Conservation (phyloP, 2,113 vertebrate genomes). For the Pluvianellus socialis region DNA sequence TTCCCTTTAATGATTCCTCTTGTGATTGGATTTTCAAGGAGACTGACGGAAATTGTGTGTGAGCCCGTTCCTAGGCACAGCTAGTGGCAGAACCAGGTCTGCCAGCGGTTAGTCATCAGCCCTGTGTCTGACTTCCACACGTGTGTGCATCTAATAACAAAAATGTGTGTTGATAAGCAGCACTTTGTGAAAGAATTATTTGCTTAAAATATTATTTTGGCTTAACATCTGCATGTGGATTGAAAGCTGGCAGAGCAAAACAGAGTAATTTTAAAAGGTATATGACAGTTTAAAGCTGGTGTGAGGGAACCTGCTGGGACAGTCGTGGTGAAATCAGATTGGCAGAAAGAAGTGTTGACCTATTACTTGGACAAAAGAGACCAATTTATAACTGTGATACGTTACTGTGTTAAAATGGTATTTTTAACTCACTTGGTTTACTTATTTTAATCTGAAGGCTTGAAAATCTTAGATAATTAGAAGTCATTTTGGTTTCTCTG, state of each 20-base stretch:
- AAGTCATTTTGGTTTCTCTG: neutral
- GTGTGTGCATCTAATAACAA: neutral
- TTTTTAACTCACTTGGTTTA: neutral
- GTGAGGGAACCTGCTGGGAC: slow-evolving; percentile 16
- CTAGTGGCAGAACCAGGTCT: neutral
- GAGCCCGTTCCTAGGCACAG: neutral
- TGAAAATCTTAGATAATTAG: neutral
- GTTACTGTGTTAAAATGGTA: neutral
- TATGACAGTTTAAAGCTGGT: neutral
- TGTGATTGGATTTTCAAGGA: neutral
- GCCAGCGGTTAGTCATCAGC: neutral
- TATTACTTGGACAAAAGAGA: neutral
- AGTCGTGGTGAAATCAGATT: neutral
- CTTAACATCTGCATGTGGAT: neutral
- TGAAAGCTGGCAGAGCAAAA: neutral
- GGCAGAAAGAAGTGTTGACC: neutral
- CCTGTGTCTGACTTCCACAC: neutral
- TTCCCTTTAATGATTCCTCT: neutral
- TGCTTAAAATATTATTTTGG: neutral
- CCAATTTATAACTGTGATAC: neutral
- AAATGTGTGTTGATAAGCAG: slow-evolving; percentile 10
- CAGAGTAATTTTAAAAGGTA: neutral
- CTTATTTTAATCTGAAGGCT: neutral
- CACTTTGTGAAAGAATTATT: slow-evolving; percentile 25
- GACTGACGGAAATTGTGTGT: neutral